phyloP scores from a whole-genome alignment of 2,113 vertebrate genomes.

The Eurystomus gularis region DNA sequence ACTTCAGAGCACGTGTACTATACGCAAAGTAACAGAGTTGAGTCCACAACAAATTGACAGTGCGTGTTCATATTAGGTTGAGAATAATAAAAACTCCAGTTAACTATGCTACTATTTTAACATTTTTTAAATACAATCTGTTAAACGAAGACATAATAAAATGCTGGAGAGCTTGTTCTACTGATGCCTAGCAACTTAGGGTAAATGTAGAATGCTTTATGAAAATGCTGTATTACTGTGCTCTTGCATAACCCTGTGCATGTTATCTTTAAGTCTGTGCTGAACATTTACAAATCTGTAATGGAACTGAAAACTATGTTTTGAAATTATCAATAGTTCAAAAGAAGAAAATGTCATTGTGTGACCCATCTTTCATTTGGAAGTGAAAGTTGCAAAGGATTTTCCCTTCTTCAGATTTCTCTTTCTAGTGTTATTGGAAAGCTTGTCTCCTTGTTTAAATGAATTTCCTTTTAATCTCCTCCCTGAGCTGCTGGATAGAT shows the following conservation, averaged over 20 bases:
- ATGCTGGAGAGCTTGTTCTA: neutral
- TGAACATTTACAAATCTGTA: neutral
- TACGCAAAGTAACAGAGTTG: neutral
- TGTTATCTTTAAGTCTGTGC: neutral
- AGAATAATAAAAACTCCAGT: too few species aligned
- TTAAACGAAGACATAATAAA: neutral
- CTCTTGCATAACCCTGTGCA: neutral
- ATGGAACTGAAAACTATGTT: neutral
- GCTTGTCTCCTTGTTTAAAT: conserved; percentile 78
- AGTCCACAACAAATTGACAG: neutral
- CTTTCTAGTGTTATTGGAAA: conserved; percentile 60
- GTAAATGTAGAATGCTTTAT: neutral
- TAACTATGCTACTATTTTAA: neutral
- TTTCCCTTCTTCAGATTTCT: conserved; percentile 31
- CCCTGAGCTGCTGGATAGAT: conserved; percentile 71
- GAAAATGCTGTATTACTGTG: neutral
- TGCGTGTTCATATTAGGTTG: neutral
- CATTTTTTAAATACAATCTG: neutral
- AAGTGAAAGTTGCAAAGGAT: conserved; percentile 29
- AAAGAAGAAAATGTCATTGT: neutral
- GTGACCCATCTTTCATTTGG: neutral
- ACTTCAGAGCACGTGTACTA: neutral
- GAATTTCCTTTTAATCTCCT: conserved; percentile 82
- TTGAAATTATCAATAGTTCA: neutral
- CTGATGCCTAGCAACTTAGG: neutral